Percentiles rank a stretch among this genome's conserved stretches.
phyloP scores from a whole-genome alignment of 1,140 invertebrate species.

The Cotesia glomerata region DNA sequence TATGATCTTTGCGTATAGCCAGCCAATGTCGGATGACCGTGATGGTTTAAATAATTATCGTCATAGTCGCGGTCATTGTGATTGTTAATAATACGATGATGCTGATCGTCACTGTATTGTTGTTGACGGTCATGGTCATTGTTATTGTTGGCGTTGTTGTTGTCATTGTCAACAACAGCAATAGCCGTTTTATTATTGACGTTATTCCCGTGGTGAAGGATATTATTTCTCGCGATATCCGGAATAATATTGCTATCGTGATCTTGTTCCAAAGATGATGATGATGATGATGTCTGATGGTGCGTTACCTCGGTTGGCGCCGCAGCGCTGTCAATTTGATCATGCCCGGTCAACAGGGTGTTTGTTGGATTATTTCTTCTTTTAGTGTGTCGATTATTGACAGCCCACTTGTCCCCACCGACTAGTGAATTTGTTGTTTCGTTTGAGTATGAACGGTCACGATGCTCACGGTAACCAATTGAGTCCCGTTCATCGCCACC shows the following conservation, averaged over 20 bases:
- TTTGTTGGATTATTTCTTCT: conserved; percentile 25
- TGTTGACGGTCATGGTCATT: conserved; percentile 7
- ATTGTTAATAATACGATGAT: too few species aligned
- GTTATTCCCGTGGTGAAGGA: neutral
- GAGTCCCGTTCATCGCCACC: conserved; percentile 45
- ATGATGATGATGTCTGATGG: neutral
- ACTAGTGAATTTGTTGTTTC: neutral
- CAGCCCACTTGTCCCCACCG: conserved; percentile 15
- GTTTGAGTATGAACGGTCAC: conserved; percentile 41
- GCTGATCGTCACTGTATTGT: too few species aligned
- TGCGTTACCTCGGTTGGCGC: conserved; percentile 49
- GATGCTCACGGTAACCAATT: conserved; percentile 27
- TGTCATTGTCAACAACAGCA: conserved; percentile 24
- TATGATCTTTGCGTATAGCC: neutral
- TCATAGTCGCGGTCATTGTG: neutral
- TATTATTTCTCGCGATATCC: neutral
- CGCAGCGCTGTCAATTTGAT: conserved; percentile 38
- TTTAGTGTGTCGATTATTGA: conserved; percentile 11
- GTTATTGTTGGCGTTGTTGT: conserved; percentile 29
- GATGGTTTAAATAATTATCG: conserved; percentile 4
- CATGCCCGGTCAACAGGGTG: conserved; percentile 42
- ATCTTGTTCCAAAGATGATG: neutral
- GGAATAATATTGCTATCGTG: neutral
- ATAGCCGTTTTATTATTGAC: neutral
- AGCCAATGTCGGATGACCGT: conserved; percentile 12